phyloP scores from a whole-genome alignment of 1,140 invertebrate species.

The Apocrypta bakeri region DNA sequence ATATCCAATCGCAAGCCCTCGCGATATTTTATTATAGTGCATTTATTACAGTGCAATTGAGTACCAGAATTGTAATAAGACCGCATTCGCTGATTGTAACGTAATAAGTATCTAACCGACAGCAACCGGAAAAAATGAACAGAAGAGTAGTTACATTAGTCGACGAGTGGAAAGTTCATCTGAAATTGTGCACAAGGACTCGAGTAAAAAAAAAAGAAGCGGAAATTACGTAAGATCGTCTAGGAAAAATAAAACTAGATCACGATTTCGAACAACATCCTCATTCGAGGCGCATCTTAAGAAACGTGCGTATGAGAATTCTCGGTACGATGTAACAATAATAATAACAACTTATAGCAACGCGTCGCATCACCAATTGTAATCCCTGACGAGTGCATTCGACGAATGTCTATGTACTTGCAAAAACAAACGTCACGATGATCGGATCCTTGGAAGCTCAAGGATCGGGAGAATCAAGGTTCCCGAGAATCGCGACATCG shows the following conservation, averaged over 20 bases:
- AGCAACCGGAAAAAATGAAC: too few species aligned
- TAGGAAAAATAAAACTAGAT: background rate
- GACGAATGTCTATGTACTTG: background rate
- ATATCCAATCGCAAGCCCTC: too few species aligned
- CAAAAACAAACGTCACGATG: background rate
- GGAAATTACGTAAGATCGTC: background rate
- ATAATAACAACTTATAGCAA: background rate
- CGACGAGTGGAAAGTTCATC: too few species aligned
- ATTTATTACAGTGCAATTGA: too few species aligned
- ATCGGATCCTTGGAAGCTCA: conserved; percentile 5
- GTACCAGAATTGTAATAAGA: too few species aligned
- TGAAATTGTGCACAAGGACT: background rate
- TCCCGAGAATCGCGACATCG: background rate
- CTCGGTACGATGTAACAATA: background rate
- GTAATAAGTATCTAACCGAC: too few species aligned
- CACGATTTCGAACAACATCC: background rate
- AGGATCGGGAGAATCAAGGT: background rate
- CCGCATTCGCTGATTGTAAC: too few species aligned
- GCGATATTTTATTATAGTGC: too few species aligned
- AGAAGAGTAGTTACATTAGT: too few species aligned
- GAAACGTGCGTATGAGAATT: background rate
- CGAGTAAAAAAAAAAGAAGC: background rate
- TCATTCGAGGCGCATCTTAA: background rate
- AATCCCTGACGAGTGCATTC: background rate
- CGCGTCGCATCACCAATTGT: background rate